Evolutionary conservation across 2,888 invertebrate genomes (phyloP), one percentile per base, ranked within the genome.

Genomic region (Stenoptilia bipunctidactyla): DNA sequence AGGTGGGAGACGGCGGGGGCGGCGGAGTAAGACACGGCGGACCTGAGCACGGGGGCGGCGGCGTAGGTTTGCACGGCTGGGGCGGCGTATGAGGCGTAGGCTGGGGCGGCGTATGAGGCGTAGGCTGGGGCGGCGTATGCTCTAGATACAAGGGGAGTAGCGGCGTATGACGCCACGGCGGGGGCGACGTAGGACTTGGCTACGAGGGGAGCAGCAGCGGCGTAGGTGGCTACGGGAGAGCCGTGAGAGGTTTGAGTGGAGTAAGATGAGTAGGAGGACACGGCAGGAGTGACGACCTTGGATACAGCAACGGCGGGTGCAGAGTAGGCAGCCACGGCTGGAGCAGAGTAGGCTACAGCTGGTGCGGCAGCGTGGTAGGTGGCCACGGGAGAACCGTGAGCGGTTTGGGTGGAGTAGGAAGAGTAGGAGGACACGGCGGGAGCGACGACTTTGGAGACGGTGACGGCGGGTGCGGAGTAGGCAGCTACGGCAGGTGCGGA

Each of bases 1-100:
- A 59, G 57, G 42, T 66, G 69, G 15, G 63, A 62, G 15, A 89
- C 89, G 42, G 85, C 83, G 38, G 87, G 85, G 34, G 88, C 87
- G 34, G 89, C 86, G 15, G 83, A 79, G 70, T 86, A 86, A 37
- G 36, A 35, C 42, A 79, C 63, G 37, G 87, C 63, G 44, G 79
- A 74, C 39, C 80, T 66, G 47, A 47, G 42, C 15, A 41, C 38
- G 12, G 43, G 39, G 9, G 48, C 45, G 13, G 51, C 51, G 13
- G 40, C 36, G 37, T 40, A 40, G 15, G 38, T 27, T 27, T 47
- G 42, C 15, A 43, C 40, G 12, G 43, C 39, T 8, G 49, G 45
- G 12, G 50, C 51, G 35, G 56, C 51, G 63, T 66, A 56, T 2
- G 56, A 46, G 39, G 87, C 83, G 27, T 60, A 62, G 13, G 53